Evolutionary conservation across 2,797 vertebrate genomes (phyloP), one percentile per base, ranked within the genome.

Genomic region (Rhyacichthys aspro): DNA sequence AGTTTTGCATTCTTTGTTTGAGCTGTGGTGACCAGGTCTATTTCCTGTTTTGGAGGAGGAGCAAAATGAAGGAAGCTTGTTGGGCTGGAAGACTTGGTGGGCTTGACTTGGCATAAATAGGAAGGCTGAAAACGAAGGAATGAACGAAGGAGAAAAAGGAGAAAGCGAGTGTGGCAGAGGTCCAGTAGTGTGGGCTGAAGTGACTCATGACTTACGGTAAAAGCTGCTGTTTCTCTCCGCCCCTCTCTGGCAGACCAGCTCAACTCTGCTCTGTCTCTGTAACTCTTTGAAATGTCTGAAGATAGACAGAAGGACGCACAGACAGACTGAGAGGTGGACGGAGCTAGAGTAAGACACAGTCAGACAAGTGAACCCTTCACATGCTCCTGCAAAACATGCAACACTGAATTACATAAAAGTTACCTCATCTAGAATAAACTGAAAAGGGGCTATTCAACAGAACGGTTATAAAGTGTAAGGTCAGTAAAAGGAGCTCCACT

Each of bases 201-300:
- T 92, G 90, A 93, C 81, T 92, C 91, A 92, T 79, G 77, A 87
- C 83, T 93, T 91, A 89, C 88, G 82, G 89, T 91, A 92, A 91
- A 88, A 79, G 83, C 84, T 87, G 84, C 83, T 73, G 77, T 80
- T 76, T 84, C 75, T 86, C 90, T 83, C 85, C 89, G 42, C 90
- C 88, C 86, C 82, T 83, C 81, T 83, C 57, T 88, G 86, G 86
- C 82, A 82, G 59, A n/a, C 63, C 54, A 32, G 71, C 64, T 67
- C 48, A 6, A 43, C 69, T 84, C 72, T 85, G 76, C 68, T 82
- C 73, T 79, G 74, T 60, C 72, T 70, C 44, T 59, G 58, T 70
- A 49, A 1, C 9, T 80, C 79, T 86, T 67, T 83, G 62, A 74
- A 70, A 56, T 41, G 50, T 73, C 60, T 50, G 75, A 70, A 39